Conservation (phyloP, 2,888 invertebrate genomes). For the Diaperis boleti region DNA sequence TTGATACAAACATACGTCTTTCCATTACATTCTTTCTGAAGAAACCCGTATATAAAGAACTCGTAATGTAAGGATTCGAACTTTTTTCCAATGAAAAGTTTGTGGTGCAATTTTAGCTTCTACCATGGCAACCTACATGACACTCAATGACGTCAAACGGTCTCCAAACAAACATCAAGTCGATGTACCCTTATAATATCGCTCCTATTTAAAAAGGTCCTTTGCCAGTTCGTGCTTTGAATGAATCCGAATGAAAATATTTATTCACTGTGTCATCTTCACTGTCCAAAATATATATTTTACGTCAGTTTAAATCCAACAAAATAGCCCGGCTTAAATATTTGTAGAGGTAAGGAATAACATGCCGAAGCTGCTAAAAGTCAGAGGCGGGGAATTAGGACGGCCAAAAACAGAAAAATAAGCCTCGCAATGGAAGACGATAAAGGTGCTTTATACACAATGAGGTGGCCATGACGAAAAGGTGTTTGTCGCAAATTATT, state of each 20-base stretch:
- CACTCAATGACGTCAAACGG: slow-evolving; percentile 46
- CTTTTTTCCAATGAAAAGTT: slow-evolving; percentile 37
- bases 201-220: slow-evolving; percentile 17
- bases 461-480: too few relatives aligned
- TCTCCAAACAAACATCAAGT: slow-evolving; percentile 47
- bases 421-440: too few relatives aligned
- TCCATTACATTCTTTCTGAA: background rate
- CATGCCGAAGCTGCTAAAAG: too few relatives aligned
- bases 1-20: slow-evolving; percentile 17
- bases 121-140: slow-evolving; percentile 44
- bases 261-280: too few relatives aligned
- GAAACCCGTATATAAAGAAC: slow-evolving; percentile 8
- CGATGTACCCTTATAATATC: slow-evolving; percentile 40
- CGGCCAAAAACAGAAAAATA: too few relatives aligned
- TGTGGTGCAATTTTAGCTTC: slow-evolving; percentile 41
- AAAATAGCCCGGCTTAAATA: slow-evolving; percentile 25
- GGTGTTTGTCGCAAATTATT: too few relatives aligned
- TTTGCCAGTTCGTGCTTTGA: background rate
- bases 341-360: slow-evolving; percentile 21
- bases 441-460: too few relatives aligned
- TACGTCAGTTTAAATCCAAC: slow-evolving; percentile 22
- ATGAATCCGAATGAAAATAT: background rate
- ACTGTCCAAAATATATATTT: too few relatives aligned
- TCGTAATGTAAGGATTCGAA: slow-evolving; percentile 34
- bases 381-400: too few relatives aligned